Base-by-base conservation (phyloP, 2,797 vertebrate species). In the Triplophysa bombifrons region DNA sequence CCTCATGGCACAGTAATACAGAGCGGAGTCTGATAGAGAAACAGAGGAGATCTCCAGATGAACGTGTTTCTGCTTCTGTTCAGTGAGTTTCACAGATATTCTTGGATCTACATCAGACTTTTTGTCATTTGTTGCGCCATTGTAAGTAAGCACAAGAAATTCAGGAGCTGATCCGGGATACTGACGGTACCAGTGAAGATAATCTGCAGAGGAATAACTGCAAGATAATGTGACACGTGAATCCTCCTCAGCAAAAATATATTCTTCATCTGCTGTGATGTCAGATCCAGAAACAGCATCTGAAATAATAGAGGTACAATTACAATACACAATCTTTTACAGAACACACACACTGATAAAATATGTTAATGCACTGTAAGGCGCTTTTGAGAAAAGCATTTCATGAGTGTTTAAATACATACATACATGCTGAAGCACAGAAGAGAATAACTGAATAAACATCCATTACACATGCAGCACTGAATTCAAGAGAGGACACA, bases 131-230 rank as follows among this genome's bases (percentile, higher is more conserved):
- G 0, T 44, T 58, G 8, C 0, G 6, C 70, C 53, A 44, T 58
- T 8, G 0, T 6, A 13, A 38, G 58, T 72, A 20, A 7, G 14
- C 9, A 25, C 34, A 17, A 72, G 4, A 19, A 7, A 41, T 44
- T 58, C 14, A 68, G 66, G 46, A 51, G 66, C 66, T 30, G 44
- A 50, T 50, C 66, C 4, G 0, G 30, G 44, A 74, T n/a, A 50
- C 70, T 72, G 41, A 41, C 11, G 72, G 34, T 84, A 87, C 87
- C 87, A 87, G 11, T 74, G 65, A 60, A 87, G 65, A 30, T 30
- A 30, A 4, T 30, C 27, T 27, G 27, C 3, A n/a, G 50, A 53
- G 0, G 50, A 5, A 53, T 53, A 53, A 53, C 17, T 53, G 17
- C 17, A 53, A 1, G 50, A 53, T 19, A 53, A 53, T 19, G 17